Evolutionary conservation across 2,113 vertebrate species (phyloP).

Genomic region (Microtus richardsoni): DNA sequence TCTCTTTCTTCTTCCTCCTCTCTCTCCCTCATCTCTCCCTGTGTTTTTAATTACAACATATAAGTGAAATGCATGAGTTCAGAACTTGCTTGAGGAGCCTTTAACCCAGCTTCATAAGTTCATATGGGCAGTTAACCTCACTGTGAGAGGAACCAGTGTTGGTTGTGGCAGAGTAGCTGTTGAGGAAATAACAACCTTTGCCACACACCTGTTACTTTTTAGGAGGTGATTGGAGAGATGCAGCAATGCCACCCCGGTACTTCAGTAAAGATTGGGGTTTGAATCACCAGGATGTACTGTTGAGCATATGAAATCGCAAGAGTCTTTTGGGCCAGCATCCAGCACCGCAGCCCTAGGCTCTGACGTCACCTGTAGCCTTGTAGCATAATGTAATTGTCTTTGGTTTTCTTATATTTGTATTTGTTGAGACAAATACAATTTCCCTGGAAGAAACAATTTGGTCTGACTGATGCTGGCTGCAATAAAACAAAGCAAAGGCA

Average conservation of each 20-base stretch:
- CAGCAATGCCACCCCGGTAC: accelerated
- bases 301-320: not conserved
- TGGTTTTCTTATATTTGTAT: not conserved
- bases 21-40: not conserved
- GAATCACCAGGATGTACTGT: not conserved
- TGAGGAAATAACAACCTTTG: not conserved
- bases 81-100: not conserved
- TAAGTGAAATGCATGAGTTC: not conserved
- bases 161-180: not conserved
- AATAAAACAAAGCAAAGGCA: not conserved
- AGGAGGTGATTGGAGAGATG: not conserved
- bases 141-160: not conserved
- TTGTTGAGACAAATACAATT: not conserved
- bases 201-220: not conserved
- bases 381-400: not conserved
- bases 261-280: not conserved
- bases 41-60: not conserved
- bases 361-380: not conserved
- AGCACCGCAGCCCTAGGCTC: accelerated
- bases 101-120: not conserved
- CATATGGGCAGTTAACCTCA: not conserved
- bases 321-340: no score
- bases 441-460: not conserved
- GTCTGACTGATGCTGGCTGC: not conserved
- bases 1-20: not conserved